Conservation (phyloP, 2,888 invertebrate species). For the Orthosia gracilis region DNA sequence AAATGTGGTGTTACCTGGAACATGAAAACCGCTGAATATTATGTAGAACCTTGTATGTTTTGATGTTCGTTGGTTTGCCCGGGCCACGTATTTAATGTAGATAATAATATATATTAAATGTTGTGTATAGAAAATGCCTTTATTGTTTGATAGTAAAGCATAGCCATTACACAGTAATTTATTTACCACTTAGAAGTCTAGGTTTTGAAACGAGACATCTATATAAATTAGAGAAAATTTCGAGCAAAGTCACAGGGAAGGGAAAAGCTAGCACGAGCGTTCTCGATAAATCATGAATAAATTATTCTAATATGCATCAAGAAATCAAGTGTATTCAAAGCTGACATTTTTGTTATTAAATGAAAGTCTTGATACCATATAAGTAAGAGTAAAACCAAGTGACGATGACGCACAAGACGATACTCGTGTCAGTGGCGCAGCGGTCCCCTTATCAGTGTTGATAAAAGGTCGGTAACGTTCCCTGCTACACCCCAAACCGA, state of each 20-base stretch:
- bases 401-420: constrained; percentile 31
- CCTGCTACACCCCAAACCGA: constrained; percentile 44
- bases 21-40: background rate
- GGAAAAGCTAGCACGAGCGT: background rate
- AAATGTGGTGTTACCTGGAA: background rate
- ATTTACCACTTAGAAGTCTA: background rate
- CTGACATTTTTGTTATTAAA: constrained; percentile 19
- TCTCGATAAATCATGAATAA: constrained; percentile 21
- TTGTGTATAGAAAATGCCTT: too few species aligned
- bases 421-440: constrained; percentile 23
- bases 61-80: background rate
- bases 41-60: background rate
- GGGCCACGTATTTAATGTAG: too few species aligned
- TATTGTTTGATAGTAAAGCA: too few species aligned
- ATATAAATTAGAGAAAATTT: background rate
- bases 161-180: background rate
- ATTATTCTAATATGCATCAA: constrained; percentile 20
- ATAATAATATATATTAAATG: too few species aligned
- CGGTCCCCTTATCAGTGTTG: constrained; percentile 54
- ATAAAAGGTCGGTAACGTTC: constrained; percentile 65
- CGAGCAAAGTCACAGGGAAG: background rate
- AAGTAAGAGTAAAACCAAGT: constrained; percentile 19
- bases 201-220: background rate
- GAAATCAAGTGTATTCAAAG: constrained; percentile 1
- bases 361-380: constrained; percentile 26